Evolutionary conservation across 1,140 invertebrate genomes (phyloP), one percentile per base, ranked within the genome.

Genomic region (Zeugodacus cucurbitae): DNA sequence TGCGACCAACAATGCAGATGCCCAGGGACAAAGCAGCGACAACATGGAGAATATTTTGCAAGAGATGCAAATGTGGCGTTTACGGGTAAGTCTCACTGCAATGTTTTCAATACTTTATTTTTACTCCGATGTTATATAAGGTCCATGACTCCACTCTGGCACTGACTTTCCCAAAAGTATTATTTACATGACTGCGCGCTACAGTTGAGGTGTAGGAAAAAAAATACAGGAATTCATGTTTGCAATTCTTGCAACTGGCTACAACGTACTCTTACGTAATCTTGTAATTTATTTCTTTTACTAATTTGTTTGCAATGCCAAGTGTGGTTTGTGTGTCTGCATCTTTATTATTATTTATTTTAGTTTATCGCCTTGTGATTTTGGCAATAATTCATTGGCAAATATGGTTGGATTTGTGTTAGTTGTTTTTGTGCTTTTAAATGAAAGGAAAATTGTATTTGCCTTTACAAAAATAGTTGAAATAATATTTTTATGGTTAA

Each of bases 31-130:
- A 88, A 86, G 29, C 11, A 82, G 41, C 41, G 74, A 82, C 58
- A 87, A 89, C 78, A 89, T 89, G 88, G 88, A 89, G 26, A 87
- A 89, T 87, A 89, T 89, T 37, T 82, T 89, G 87, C 86, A 87
- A 85, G 88, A 89, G 82, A 89, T 89, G 88, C 86, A 89, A 86
- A 89, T 89, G 48, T 89, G 86, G 86, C 70, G 87, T 14, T 64
- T 89, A 67, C 10, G 57, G 88, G 88, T 89, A 64, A 89, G 88
- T 89, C 59, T 58, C n/a, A 34, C 87, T 82, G 20, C 54, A 62
- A 29, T 88, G 11, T 67, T 67, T 67, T 67, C 10, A 54, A 78
- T 88, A 22, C 44, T 8, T 87, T 58, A 29, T 14, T 57, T 62
- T 8, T 62, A 0, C 8, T 26, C 0, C 58, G 26, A 26, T 67